Conservation (phyloP, 2,888 invertebrate genomes). For the Agrochola lychnidis region DNA sequence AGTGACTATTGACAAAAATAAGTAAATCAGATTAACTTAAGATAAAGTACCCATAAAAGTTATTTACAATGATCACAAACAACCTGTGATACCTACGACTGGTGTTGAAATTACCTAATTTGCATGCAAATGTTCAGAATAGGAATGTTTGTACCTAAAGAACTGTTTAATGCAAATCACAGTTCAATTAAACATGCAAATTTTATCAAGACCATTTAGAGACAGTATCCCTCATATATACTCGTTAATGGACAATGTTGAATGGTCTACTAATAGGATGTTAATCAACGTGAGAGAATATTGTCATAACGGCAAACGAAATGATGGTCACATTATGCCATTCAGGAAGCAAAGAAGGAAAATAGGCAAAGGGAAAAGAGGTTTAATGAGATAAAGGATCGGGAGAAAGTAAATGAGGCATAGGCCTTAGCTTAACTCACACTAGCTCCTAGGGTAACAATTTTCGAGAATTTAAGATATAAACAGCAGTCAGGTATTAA, state of each 20-base stretch:
- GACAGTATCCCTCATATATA: background rate
- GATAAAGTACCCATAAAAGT: conserved; percentile 5
- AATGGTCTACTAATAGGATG: background rate
- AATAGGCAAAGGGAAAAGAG: no score
- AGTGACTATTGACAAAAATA: background rate
- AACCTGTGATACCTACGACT: conserved; percentile 15
- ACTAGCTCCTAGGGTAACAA: no score
- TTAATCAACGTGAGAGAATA: background rate
- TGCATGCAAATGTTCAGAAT: conserved; percentile 50
- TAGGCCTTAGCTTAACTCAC: no score
- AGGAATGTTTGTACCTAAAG: conserved; percentile 36
- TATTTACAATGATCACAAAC: conserved; percentile 15
- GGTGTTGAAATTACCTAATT: conserved; percentile 47
- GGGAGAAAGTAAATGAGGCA: no score
- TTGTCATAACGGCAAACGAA: background rate
- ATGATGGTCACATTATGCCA: background rate
- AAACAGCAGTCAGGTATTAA: no score
- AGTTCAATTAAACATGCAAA: conserved; percentile 54
- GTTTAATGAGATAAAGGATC: no score
- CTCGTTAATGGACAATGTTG: background rate
- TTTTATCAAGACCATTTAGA: conserved; percentile 29
- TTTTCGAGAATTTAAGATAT: no score
- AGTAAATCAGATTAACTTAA: conserved; percentile 1
- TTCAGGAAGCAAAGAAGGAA: no score
- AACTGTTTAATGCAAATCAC: conserved; percentile 52